Conservation (phyloP, 2,113 vertebrate genomes). For the Cyrtonyx montezumae region DNA sequence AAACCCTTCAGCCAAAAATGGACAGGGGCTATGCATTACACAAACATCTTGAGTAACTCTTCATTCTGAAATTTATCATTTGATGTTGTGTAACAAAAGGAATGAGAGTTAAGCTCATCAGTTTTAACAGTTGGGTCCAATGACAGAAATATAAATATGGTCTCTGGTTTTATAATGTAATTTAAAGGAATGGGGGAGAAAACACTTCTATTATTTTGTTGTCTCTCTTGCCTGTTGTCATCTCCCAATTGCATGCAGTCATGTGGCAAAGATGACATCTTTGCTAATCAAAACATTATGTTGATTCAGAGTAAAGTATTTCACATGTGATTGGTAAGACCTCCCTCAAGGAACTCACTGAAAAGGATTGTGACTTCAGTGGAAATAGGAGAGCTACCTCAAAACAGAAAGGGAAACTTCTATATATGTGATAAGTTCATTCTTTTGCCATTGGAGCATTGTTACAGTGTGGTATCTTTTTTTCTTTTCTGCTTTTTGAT, state of each 20-base stretch:
- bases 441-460: background rate
- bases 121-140: background rate
- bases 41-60: background rate
- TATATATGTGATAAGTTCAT: background rate
- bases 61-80: background rate
- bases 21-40: background rate
- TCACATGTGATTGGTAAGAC: background rate
- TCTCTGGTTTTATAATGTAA: background rate
- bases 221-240: background rate
- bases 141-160: background rate
- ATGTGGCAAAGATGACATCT: background rate
- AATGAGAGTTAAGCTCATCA: background rate
- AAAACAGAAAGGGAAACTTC: background rate
- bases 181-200: background rate
- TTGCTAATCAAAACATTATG: background rate
- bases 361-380: background rate
- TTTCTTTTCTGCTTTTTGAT: background rate
- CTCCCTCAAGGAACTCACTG: background rate
- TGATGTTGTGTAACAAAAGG: background rate
- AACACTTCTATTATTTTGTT: background rate
- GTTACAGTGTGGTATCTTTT: accelerated
- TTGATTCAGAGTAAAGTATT: background rate
- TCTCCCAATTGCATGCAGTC: background rate
- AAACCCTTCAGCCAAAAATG: too few relatives aligned
- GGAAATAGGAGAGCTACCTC: background rate